Percentiles rank a stretch among this genome's conserved stretches.
These are phyloP conservation scores for Enteromius treurensis DNA, from an alignment of 2,797 vertebrate genomes.

Conservation along the genomic window DNA sequence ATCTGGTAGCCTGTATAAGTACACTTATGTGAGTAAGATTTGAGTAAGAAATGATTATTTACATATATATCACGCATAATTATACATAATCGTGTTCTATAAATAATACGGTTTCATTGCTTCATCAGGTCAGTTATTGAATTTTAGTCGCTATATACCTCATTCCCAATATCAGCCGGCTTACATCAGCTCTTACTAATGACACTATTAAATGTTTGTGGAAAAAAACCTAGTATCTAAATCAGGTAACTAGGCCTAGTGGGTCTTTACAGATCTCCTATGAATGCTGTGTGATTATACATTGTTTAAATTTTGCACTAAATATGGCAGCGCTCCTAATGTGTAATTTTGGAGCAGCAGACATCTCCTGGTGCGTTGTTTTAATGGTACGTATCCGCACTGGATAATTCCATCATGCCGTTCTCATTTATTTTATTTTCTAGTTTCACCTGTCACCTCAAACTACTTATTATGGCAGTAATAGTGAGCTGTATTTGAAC, in stretches of 20 bases:
- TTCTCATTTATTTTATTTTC: conserved; percentile 72
- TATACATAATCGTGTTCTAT: too few species aligned
- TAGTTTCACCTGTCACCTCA: conserved; percentile 78
- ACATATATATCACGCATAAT: too few species aligned
- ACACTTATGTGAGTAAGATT: neutral
- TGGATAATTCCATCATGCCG: conserved; percentile 75
- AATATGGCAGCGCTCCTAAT: conserved; percentile 76
- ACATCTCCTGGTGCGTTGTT: conserved; percentile 74
- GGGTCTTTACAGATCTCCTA: neutral
- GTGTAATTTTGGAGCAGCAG: conserved; percentile 76
- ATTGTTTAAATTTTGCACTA: conserved; percentile 67
- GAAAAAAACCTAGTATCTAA: neutral
- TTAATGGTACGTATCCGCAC: conserved; percentile 75
- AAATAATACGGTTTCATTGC: too few species aligned
- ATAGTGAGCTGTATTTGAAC: conserved; percentile 75
- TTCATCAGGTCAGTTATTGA: too few species aligned
- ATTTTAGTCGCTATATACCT: too few species aligned
- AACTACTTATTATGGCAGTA: conserved; percentile 77
- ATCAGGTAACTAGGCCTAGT: neutral
- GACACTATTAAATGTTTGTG: too few species aligned
- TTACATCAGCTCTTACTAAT: too few species aligned
- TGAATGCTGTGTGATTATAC: conserved; percentile 71
- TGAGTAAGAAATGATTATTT: neutral
- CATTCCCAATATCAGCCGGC: too few species aligned
- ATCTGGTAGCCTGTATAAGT: neutral